Evolutionary conservation across 53 echinoderm and acorn worm species (phyloP).

Genomic region (Arbacia lixula): DNA sequence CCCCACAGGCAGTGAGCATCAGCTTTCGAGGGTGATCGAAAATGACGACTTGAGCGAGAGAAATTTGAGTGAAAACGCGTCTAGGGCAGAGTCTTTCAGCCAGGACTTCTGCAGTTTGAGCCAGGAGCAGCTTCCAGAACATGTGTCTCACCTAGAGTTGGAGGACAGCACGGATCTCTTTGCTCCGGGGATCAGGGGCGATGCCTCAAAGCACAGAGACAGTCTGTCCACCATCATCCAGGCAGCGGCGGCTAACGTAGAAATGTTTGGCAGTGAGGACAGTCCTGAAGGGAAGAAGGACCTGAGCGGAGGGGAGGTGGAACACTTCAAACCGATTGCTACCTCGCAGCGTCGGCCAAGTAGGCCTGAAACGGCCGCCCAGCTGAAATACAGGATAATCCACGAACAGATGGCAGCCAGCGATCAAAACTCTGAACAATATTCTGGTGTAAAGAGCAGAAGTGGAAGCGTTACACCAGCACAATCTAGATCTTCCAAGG

Average conservation of each 20-base stretch:
- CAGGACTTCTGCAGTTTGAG: conserved; percentile 60
- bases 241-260: conserved; percentile 61
- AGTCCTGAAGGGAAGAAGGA: conserved; percentile 63
- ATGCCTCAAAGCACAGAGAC: conserved; percentile 36
- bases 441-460: neutral
- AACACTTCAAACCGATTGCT: conserved; percentile 81
- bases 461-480: conserved; percentile 18
- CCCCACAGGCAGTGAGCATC: neutral
- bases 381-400: conserved; percentile 8
- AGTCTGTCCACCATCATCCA: conserved; percentile 37
- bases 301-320: conserved; percentile 67
- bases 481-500: conserved; percentile 43
- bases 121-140: conserved; percentile 54
- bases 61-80: too few relatives aligned
- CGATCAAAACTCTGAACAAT: conserved; percentile 50
- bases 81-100: neutral
- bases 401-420: neutral
- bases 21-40: conserved; percentile 24
- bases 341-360: conserved; percentile 47
- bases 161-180: conserved; percentile 45
- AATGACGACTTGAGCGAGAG: neutral
- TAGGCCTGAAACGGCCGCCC: conserved; percentile 38
- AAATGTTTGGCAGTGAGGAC: conserved; percentile 59
- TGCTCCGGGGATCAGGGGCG: neutral
- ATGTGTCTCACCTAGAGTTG: conserved; percentile 35